Evolutionary conservation across 2,888 invertebrate species (phyloP), one percentile per base, ranked within the genome.

Genomic region (Limnephilus marmoratus): DNA sequence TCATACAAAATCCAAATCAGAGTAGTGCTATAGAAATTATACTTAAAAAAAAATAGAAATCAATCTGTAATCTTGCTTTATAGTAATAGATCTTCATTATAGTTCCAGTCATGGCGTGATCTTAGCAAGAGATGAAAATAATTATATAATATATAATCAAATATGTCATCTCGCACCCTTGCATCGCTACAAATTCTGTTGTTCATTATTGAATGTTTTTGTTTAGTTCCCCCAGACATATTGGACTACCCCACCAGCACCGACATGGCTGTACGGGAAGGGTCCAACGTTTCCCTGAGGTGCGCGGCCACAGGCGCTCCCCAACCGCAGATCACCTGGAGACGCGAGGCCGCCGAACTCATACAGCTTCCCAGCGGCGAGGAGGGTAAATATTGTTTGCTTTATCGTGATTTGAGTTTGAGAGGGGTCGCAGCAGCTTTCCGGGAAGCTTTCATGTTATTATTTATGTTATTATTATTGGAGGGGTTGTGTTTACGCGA

Each of bases 281-380:
- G 98, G 29, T 97, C 97, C 90, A 98, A 98, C 94, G 98, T 98
- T 93, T 98, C 98, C 94, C 96, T 99, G 92, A 97, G 97, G 93
- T 99, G 99, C 95, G 98, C 98, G 68, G 99, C 98, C 34, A 98
- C 97, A 29, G 98, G 99, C 90, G 98, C 98, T n/a, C 99, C 99
- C 3, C 96, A 97, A 94, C 99, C 99, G 9, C 97, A 97, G 94
- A 98, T 99, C 95, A 97, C 97, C 93, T 99, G 99, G 99, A 96
- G 98, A 94, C 96, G 98, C 94, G 98, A 98, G 95, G 98, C 98
- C 94, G 97, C 97, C 92, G 97, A 97, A 94, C 96, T 97, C 92
- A 98, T 98, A 94, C 97, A 97, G 31, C 95, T 97, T 89, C 96
- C 97, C 90, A 97, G 97, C 94, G 97, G 97, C 80, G 96, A 97